Base-by-base conservation (phyloP, 1,140 invertebrate genomes). In the Drosophila teissieri region DNA sequence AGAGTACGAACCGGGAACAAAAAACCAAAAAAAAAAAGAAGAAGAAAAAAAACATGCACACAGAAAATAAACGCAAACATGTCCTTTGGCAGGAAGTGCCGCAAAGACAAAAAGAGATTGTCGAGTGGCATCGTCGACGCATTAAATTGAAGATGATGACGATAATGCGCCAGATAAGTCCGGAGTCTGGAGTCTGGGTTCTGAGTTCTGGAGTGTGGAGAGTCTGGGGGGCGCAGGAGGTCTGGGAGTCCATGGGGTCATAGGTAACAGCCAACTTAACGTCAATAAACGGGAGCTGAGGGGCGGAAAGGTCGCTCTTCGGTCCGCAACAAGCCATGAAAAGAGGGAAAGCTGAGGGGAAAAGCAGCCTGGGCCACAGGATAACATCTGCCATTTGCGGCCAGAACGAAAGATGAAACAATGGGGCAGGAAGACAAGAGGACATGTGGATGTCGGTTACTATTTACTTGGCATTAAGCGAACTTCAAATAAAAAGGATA, bases 111-210 rank as follows among this genome's bases (percentile, higher is more conserved):
- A 86, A 86, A 80, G 70, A 85, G 82, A 74, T 84, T 89, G 84
- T 89, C 84, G 84, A 88, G 84, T 86, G 79, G 83, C 73, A 69
- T 84, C 72, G 75, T 84, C 79, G 72, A 83, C 85, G 85, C 86
- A 90, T 90, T 90, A 90, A 90, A 85, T 85, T 90, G 86, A 90
- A 90, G 85, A 90, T 90, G 86, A 90, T 89, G 85, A 89, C 85
- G 85, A 90, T 90, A 90, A 90, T 90, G 85, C 78, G 85, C 69
- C 72, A 67, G 85, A 90, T 90, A 90, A 89, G 76, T 77, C 68
- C 57, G 57, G 19, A 51, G 61, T 37, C 42, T 37, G 12, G 17
- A 19, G 19, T 19, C 19, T 19, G 19, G 19, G 19, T 19, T 19
- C 19, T 19, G 19, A 2, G 19, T 19, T 19, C 19, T 19, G 31